Conservation (phyloP, 2,113 vertebrate genomes). For the Mionectes macconnelli region DNA sequence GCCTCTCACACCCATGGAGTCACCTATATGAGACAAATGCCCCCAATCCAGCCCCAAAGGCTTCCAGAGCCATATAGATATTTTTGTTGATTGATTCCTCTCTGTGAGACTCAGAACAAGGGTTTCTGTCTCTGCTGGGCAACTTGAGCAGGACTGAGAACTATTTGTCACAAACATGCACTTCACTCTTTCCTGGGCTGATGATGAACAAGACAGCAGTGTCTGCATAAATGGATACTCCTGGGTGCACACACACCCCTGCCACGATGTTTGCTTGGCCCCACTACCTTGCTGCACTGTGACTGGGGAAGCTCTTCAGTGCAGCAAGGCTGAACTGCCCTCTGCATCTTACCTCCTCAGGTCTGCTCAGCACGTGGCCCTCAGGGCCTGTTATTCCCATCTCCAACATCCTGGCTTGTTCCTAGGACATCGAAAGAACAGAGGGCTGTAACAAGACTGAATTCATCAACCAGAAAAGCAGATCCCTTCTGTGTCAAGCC, state of each 20-base stretch:
- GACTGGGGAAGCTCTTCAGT: not conserved
- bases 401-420: slow-evolving; percentile 91
- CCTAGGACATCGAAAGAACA: slow-evolving; percentile 72
- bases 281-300: not conserved
- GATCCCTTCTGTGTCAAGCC: not conserved
- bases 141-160: not conserved
- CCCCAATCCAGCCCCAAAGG: not conserved
- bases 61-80: not conserved
- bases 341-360: slow-evolving; percentile 85
- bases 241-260: not conserved
- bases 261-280: not conserved
- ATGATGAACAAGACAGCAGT: not conserved
- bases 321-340: not conserved
- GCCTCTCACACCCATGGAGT: not conserved
- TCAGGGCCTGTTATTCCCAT: slow-evolving; percentile 95
- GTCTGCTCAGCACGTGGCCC: slow-evolving; percentile 92
- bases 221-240: not conserved
- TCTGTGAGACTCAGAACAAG: not conserved
- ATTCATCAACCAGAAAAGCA: not conserved
- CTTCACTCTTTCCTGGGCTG: not conserved
- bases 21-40: not conserved
- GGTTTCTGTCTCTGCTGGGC: not conserved
- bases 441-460: not conserved
- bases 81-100: not conserved
- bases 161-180: not conserved